These are phyloP conservation scores for Cheirogaleus medius DNA, from an alignment of 2,113 vertebrate genomes.

Conservation along the genomic window DNA sequence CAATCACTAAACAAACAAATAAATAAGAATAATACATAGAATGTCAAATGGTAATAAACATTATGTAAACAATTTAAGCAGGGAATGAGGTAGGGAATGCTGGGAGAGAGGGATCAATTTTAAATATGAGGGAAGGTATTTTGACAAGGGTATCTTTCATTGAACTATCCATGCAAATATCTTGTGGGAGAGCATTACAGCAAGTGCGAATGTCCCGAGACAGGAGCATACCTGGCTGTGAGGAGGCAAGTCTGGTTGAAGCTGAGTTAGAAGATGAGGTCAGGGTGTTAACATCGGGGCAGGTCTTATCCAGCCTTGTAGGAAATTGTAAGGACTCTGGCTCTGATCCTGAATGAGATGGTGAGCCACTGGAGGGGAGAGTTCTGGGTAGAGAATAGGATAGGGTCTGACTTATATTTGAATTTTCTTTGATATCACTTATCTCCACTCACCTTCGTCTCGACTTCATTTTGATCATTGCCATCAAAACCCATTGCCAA, in stretches of 20 bases:
- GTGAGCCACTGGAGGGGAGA: not conserved
- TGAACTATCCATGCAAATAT: not conserved
- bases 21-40: not conserved
- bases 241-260: not conserved
- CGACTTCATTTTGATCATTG: not conserved
- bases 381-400: not conserved
- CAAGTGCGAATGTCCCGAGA: not conserved
- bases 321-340: not conserved
- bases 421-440: not conserved
- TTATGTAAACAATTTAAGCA: not conserved
- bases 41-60: not conserved
- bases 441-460: not conserved
- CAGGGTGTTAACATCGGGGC: not conserved
- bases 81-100: not conserved
- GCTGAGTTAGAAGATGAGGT: not conserved
- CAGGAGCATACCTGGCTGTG: not conserved
- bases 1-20: not conserved
- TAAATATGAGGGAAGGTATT: constrained; percentile 3
- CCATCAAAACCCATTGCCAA: not conserved
- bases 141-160: not conserved
- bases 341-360: constrained; percentile 2
- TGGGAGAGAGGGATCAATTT: not conserved
- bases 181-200: not conserved
- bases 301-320: not conserved
- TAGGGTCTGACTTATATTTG: not conserved